These are phyloP conservation scores for Heliconius cydno DNA, from an alignment of 2,888 invertebrate genomes.

Conservation along the genomic window DNA sequence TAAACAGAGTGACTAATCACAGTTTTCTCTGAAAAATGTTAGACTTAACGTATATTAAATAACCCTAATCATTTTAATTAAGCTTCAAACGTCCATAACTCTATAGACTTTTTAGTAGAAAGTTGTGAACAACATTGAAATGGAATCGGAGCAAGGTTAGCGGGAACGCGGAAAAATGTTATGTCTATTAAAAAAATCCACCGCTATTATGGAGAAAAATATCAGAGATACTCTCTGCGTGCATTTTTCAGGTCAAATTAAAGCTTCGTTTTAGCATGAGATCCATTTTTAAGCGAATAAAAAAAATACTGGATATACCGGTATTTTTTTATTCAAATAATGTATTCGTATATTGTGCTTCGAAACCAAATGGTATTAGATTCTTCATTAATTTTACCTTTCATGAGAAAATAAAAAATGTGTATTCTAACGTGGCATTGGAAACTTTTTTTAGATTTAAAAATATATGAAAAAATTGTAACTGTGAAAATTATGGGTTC, in stretches of 20 bases:
- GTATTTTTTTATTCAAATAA: slow-evolving; percentile 4
- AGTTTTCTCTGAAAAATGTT: too few species aligned
- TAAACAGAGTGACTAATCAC: background rate
- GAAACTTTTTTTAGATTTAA: background rate
- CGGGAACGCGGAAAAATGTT: background rate
- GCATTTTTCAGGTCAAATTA: slow-evolving; percentile 21
- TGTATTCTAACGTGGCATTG: background rate
- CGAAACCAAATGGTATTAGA: slow-evolving; percentile 1
- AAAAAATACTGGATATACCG: too few species aligned
- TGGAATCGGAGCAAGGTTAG: slow-evolving; percentile 12
- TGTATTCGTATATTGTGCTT: background rate
- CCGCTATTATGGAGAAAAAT: slow-evolving; percentile 10
- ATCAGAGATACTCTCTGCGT: background rate
- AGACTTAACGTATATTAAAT: too few species aligned
- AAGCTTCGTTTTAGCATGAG: background rate
- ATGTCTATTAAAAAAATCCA: slow-evolving; percentile 9
- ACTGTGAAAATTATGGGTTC: background rate
- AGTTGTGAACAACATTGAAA: background rate
- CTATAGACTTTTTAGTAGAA: background rate
- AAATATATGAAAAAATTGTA: background rate
- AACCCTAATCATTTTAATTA: background rate
- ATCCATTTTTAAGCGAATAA: slow-evolving; percentile 3
- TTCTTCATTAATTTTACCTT: background rate
- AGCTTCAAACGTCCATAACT: background rate
- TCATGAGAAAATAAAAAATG: background rate